Evolutionary conservation across 2,888 invertebrate genomes (phyloP).

Genomic region (Yponomeuta plumbellus): DNA sequence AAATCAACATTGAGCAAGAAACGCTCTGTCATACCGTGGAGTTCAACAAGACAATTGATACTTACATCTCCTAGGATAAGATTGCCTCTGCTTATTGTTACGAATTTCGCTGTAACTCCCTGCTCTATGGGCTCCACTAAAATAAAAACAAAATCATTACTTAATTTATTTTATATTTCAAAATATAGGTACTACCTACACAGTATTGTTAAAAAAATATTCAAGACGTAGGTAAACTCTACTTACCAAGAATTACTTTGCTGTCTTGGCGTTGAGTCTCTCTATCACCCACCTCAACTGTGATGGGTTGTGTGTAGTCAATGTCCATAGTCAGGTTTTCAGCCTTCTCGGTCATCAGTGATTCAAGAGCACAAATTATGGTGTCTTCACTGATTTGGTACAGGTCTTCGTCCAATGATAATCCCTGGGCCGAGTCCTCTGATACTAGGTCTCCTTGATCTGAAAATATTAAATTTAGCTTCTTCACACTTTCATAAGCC

Average conservation of each 20-base stretch:
- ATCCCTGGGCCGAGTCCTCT: slow-evolving; percentile 31
- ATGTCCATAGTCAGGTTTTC: slow-evolving; percentile 36
- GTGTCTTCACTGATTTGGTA: slow-evolving; percentile 63
- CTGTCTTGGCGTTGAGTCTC: slow-evolving; percentile 59
- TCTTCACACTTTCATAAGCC: no score
- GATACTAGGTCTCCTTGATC: slow-evolving; percentile 47
- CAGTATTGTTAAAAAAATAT: no score
- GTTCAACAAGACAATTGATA: slow-evolving; percentile 21
- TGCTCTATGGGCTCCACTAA: slow-evolving; percentile 62
- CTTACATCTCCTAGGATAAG: slow-evolving; percentile 64
- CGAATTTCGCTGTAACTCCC: slow-evolving; percentile 53
- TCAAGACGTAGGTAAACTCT: not conserved
- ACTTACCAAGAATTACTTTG: slow-evolving; percentile 54
- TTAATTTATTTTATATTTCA: no score
- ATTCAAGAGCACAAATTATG: slow-evolving; percentile 56
- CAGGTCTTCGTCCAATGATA: slow-evolving; percentile 38
- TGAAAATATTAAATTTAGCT: slow-evolving; percentile 27
- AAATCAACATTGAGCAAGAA: no score
- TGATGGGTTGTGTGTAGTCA: slow-evolving; percentile 56
- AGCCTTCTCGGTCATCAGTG: slow-evolving; percentile 47
- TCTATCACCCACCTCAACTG: slow-evolving; percentile 60
- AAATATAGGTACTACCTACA: no score
- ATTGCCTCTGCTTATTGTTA: slow-evolving; percentile 58
- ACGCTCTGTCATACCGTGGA: no score
- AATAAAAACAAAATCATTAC: slow-evolving; percentile 25